Conservation (phyloP, 2,113 vertebrate species). For the Gulo gulo region DNA sequence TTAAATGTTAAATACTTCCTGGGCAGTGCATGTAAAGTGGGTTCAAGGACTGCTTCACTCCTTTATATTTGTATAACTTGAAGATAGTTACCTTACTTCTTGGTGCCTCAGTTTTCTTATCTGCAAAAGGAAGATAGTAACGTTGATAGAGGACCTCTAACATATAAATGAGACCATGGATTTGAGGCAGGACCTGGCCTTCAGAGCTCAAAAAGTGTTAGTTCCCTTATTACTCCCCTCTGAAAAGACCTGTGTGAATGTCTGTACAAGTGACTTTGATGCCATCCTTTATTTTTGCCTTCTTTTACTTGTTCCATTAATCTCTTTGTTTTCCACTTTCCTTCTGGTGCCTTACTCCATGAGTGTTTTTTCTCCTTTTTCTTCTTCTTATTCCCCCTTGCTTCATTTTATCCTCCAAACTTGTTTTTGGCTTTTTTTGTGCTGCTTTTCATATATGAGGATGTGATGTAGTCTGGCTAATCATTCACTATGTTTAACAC, state of each 20-base stretch:
- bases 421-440: not conserved
- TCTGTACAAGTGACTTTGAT: not conserved
- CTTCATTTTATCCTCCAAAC: not conserved
- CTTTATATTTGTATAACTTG: not conserved
- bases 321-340: not conserved
- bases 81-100: not conserved
- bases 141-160: not conserved
- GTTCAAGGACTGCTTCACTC: not conserved
- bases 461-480: not conserved
- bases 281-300: not conserved
- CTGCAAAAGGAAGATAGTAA: not conserved
- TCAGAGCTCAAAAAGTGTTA: not conserved
- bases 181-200: not conserved
- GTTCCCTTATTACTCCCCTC: not conserved
- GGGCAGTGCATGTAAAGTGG: not conserved
- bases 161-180: not conserved
- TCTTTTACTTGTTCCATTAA: not conserved
- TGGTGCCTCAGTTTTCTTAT: conserved; percentile 13
- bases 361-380: not conserved
- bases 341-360: not conserved
- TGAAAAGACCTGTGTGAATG: not conserved
- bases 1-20: not conserved
- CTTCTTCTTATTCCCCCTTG: not conserved
- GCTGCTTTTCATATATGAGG: not conserved
- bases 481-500: not conserved